Base-by-base conservation (phyloP, 2,113 vertebrate genomes). In the Strix aluco region DNA sequence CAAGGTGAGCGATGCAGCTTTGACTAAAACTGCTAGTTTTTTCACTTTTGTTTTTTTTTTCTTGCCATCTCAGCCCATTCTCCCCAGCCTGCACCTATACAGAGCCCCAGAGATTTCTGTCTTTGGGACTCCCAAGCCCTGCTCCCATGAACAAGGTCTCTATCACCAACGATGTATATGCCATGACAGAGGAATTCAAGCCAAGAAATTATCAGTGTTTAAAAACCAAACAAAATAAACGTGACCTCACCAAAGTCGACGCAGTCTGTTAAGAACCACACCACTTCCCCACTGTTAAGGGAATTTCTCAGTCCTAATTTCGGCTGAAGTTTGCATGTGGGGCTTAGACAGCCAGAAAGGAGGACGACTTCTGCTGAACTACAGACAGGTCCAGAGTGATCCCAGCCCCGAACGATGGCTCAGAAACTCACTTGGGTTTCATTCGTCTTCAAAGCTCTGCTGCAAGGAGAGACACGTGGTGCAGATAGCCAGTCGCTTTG, bases 251-350 rank as follows among this genome's bases (percentile, higher is more conserved):
- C 75, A 22, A 52, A 70, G 30, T 9, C 0, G 0, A 32, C 0
- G 0, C 8, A 0, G 42, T 73, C 46, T 42, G 47, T 5, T 5
- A 52, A 51, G 25, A 63, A 40, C n/a, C 15, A 5, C 25, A 1
- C 10, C 2, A 0, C 36, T 67, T 59, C 58, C 49, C 40, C 26
- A 9, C 7, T 0, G 0, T 15, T 30, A 17, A 26, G 85, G 30
- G 92, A 30, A 55, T 57, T 67, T 63, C 79, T 52, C 75, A 65
- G 5, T 26, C 46, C 1, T 3, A 52, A 72, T 63, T 93, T 46
- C 8, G 4, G 65, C 38, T 74, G 71, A 63, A 6, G 2, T 63
- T 71, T 36, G 9, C 27, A 4, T 7, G 47, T 2, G 2, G 42
- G 25, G 15, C 23, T 66, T 13, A 27, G 49, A 5, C 21, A 71